Evolutionary conservation across 2,113 vertebrate genomes (phyloP), one percentile per base, ranked within the genome.

Genomic region (Vimba vimba): DNA sequence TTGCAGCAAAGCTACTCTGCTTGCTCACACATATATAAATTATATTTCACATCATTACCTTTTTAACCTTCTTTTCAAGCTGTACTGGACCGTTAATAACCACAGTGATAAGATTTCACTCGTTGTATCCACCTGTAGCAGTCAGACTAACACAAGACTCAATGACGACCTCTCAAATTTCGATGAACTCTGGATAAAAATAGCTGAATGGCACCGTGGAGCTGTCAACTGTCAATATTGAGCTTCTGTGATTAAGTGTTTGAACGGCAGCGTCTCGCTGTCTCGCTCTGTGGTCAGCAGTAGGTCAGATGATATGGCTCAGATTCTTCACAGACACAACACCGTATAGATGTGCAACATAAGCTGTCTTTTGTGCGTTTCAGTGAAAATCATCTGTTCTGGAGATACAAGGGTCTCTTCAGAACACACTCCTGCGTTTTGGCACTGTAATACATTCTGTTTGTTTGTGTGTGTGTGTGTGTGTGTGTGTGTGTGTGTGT

Each of bases 201-300:
- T 64, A 75, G 59, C 62, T 25, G 36, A 68, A 83, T 33, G 76
- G 73, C 75, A 57, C 2, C 43, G 43, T 21, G 17, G 69, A 81
- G 59, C 76, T 86, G 85, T 86, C 84, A 59, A 82, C 76, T 86
- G 87, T 86, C 88, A 87, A 82, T 89, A 85, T 87, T 85, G 33
- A 60, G 21, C 69, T 62, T 33, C 13, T 11, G 10, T 87, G 82
- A 89, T 89, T 57, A 85, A 87, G 85, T 86, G 85, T 83, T 78
- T 82, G 73, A 87, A 71, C 6, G 64, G 73, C 36, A 86, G 66
- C 57, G 77, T 79, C 77, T 39, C 27, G 23, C 76, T 74, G 85
- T 59, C 68, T 60, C 55, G 23, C 85, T 74, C 57, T 87, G 88
- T 50, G 85, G 82, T 85, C 75, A 82, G 64, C 21, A 30, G 57